phyloP scores from a whole-genome alignment of 2,888 invertebrate genomes.

The Conus canariensis region DNA sequence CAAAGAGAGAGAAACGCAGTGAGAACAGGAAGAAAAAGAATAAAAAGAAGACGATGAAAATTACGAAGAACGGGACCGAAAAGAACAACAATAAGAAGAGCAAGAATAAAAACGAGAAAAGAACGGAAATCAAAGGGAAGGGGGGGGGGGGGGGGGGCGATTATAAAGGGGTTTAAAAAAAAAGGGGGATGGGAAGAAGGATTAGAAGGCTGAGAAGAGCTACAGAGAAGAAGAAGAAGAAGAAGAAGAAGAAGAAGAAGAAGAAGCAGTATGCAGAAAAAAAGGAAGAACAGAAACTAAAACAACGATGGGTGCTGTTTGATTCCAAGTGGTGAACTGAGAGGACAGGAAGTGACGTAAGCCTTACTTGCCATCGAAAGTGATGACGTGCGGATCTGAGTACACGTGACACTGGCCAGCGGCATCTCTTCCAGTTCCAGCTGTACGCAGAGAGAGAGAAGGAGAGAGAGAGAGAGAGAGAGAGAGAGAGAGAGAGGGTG shows the following conservation, averaged over 20 bases:
- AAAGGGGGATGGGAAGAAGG: not conserved
- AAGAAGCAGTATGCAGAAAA: not conserved
- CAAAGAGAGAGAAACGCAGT: not conserved
- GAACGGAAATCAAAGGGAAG: not conserved
- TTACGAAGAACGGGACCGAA: not conserved
- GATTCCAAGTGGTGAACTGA: too few species aligned
- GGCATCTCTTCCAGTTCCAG: constrained; percentile 54
- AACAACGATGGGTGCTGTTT: too few species aligned
- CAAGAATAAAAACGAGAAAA: not conserved
- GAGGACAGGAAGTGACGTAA: not conserved
- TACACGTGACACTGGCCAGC: constrained; percentile 55
- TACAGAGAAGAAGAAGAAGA: not conserved
- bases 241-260: not conserved
- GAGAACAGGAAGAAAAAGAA: not conserved
- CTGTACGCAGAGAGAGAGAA: constrained; percentile 32
- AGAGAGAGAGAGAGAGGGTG: not conserved
- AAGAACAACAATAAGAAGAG: not conserved
- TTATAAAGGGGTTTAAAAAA: not conserved
- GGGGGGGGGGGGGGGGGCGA: not conserved
- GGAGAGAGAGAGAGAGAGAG: not conserved
- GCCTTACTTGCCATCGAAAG: constrained; percentile 60
- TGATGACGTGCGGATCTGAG: constrained; percentile 58
- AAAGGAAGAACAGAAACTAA: too few species aligned
- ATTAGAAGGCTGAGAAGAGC: not conserved
- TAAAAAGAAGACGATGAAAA: not conserved